phyloP scores from a whole-genome alignment of 2,797 vertebrate species.

The Aplochiton taeniatus region DNA sequence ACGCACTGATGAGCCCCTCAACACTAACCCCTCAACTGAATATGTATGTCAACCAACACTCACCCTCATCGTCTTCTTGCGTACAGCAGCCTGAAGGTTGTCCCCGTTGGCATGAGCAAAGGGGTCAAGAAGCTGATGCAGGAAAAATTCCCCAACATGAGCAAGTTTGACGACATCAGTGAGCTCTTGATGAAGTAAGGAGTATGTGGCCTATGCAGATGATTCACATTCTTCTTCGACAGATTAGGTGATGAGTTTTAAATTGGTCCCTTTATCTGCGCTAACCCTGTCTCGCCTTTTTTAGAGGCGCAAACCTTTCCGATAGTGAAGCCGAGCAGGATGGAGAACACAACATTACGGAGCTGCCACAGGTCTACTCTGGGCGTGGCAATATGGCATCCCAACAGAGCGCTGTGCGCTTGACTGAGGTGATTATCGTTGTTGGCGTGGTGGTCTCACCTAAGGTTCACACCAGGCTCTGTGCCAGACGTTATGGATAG shows the following conservation, averaged over 20 bases:
- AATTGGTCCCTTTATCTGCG: too few species aligned
- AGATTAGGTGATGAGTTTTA: not conserved
- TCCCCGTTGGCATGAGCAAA: conserved; percentile 90
- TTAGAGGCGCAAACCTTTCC: conserved; percentile 85
- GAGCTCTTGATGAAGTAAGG: conserved; percentile 89
- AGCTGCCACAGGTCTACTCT: conserved; percentile 85
- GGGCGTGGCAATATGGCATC: conserved; percentile 91
- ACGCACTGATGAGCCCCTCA: conserved; percentile 76
- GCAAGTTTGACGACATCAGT: conserved; percentile 89
- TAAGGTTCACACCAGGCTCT: too few species aligned
- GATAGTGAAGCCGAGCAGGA: conserved; percentile 94
- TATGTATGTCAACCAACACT: not conserved
- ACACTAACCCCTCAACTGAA: fast-evolving
- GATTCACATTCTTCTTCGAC: not conserved
- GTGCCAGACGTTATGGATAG: not conserved
- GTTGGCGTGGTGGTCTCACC: too few species aligned
- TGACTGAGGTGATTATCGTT: conserved; percentile 82
- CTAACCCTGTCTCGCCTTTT: not conserved
- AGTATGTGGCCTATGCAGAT: not conserved
- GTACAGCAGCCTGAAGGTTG: conserved; percentile 89
- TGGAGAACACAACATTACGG: conserved; percentile 87
- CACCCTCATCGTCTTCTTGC: not conserved
- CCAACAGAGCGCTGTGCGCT: conserved; percentile 88
- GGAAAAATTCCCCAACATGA: conserved; percentile 92
- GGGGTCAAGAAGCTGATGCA: conserved; percentile 94